A percentile compares a stretch with the other conserved stretches of the same genome.
Conservation (phyloP, 1,140 invertebrate species). For the Drosophila navojoa region DNA sequence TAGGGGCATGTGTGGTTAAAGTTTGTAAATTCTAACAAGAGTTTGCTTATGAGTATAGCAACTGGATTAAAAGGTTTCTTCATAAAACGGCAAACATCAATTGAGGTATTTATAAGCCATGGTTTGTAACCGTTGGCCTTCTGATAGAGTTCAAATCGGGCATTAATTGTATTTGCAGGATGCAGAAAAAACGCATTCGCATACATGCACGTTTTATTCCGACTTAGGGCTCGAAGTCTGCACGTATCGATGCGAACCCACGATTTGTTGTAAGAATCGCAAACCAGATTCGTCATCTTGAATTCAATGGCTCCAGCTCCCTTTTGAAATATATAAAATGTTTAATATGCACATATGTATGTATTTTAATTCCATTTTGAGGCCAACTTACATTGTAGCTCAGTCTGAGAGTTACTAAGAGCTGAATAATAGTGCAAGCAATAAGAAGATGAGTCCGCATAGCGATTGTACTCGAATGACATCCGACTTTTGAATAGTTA, state of each 20-base stretch:
- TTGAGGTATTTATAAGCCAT: neutral
- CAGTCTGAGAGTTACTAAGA: neutral
- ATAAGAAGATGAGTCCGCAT: neutral
- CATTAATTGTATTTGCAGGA: neutral
- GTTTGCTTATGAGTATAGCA: neutral
- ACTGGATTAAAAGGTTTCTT: slow-evolving; percentile 10
- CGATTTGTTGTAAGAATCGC: slow-evolving; percentile 11
- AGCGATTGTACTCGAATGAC: neutral
- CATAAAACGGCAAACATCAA: slow-evolving; percentile 6
- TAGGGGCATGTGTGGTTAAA: slow-evolving; percentile 26
- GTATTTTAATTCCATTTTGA: no score
- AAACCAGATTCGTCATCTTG: slow-evolving; percentile 22
- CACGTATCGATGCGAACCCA: slow-evolving; percentile 13
- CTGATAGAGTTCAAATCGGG: neutral
- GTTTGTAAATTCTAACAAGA: slow-evolving; percentile 10
- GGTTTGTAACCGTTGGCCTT: slow-evolving; percentile 15
- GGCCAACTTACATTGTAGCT: neutral
- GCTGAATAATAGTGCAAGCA: neutral
- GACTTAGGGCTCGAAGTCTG: slow-evolving; percentile 15
- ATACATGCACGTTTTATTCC: slow-evolving; percentile 4
- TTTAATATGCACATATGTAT: no score
- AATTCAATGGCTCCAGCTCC: neutral
- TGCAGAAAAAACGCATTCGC: neutral
- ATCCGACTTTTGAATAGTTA: no score
- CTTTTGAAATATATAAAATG: neutral